Conservation (phyloP, 1,140 invertebrate species). For the Planococcus citri region DNA sequence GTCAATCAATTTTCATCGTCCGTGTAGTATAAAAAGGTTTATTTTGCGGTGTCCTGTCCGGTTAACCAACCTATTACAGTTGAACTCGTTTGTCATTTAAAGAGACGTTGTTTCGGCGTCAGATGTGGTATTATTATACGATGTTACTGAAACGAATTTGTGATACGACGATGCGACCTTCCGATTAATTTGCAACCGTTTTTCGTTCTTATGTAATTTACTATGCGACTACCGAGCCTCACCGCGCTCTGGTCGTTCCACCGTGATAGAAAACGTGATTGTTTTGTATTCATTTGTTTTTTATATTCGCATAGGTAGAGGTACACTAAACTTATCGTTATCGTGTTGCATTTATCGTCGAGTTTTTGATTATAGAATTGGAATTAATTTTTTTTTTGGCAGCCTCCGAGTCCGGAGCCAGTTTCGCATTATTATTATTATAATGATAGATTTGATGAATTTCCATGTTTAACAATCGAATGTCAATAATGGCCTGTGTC, state of each 20-base stretch:
- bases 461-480: too few relatives aligned
- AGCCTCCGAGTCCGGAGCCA: background rate
- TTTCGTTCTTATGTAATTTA: background rate
- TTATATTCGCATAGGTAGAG: background rate
- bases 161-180: slow-evolving; percentile 5
- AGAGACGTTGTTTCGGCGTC: background rate
- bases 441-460: too few relatives aligned
- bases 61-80: background rate
- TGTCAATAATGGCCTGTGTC: too few relatives aligned
- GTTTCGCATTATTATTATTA: too few relatives aligned
- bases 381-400: too few relatives aligned
- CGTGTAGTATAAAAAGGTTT: background rate
- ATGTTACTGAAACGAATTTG: background rate
- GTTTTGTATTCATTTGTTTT: slow-evolving; percentile 3
- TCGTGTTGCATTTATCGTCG: background rate
- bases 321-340: too few relatives aligned
- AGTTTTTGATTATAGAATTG: background rate
- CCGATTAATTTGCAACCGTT: background rate
- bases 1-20: too few relatives aligned
- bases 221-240: background rate
- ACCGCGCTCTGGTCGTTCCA: background rate
- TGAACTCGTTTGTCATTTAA: background rate
- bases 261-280: background rate
- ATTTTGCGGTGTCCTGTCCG: background rate
- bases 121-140: background rate